Evolutionary conservation across 2,113 vertebrate species (phyloP).

Genomic region (Chaetops frenatus): DNA sequence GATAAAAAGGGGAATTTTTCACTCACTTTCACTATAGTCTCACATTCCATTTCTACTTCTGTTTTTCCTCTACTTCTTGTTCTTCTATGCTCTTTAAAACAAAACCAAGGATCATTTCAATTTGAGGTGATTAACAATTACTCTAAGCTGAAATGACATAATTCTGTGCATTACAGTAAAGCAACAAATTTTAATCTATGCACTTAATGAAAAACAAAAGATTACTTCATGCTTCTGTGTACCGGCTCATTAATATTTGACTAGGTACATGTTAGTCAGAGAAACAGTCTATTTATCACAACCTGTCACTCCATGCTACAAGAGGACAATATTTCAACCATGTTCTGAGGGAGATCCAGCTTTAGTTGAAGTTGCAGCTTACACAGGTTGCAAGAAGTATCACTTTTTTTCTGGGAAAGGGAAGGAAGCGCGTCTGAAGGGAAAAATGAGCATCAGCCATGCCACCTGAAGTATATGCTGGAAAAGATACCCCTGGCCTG

Average conservation of each 20-base stretch:
- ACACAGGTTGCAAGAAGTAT: not conserved
- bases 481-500: not conserved
- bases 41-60: conserved; percentile 73
- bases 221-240: conserved; percentile 30
- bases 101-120: conserved; percentile 72
- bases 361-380: not conserved
- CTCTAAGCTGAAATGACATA: conserved; percentile 62
- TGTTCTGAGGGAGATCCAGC: not conserved
- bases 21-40: conserved; percentile 75
- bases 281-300: conserved; percentile 22
- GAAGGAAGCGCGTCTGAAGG: not conserved
- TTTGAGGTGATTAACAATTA: conserved; percentile 50
- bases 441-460: not conserved
- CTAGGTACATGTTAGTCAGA: not conserved
- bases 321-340: not conserved
- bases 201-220: conserved; percentile 45
- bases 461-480: not conserved
- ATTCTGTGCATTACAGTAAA: conserved; percentile 60
- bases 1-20: conserved; percentile 69
- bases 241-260: conserved; percentile 5
- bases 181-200: conserved; percentile 49
- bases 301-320: not conserved
- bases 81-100: conserved; percentile 75
- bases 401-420: not conserved
- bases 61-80: conserved; percentile 73